Base-by-base conservation (phyloP, 2,113 vertebrate species). In the Apaloderma vittatum region DNA sequence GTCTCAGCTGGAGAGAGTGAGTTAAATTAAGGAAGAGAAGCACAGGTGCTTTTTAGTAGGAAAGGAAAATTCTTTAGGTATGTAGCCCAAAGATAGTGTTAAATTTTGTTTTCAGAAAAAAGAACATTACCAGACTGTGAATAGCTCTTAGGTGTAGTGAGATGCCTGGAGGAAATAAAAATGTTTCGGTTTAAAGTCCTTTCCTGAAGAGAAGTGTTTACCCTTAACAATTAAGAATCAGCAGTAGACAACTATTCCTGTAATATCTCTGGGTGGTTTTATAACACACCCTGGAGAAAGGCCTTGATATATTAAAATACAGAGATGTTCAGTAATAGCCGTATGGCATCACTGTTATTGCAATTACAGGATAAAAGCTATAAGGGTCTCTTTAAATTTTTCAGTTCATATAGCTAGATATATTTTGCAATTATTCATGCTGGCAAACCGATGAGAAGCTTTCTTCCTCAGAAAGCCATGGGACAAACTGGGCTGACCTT, bases 41-140 rank as follows among this genome's bases (percentile, higher is more conserved):
- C 51, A 67, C 46, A 91, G 77, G 90, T 89, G 70, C 12, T 93
- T 93, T 95, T 55, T 57, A 95, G 46, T 11, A 67, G 84, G 48
- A 72, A 51, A 93, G 77, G 12, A 58, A 84, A 71, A 59, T 32
- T 94, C 61, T 83, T 88, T n/a, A 85, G 48, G 62, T 92, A 58
- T 30, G 40, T 67, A 91, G 75, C 76, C 63, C 78, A 75, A 92
- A 92, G 86, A 77, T 9, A 23, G 27, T 43, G 36, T 68, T 96
- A 88, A 80, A 91, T 91, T 78, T 72, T 89, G 49, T 92, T 96
- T 96, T 92, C 86, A 37, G 90, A 93, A 94, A 92, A 95, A 93
- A 40, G 94, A 90, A 82, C 45, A 17, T 84, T 89, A 11, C 68
- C 54, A 93, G 91, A 85, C 62, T 95, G 76, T 51, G 72, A 96